phyloP scores from a whole-genome alignment of 2,797 vertebrate species.

The Lepus townsendii region DNA sequence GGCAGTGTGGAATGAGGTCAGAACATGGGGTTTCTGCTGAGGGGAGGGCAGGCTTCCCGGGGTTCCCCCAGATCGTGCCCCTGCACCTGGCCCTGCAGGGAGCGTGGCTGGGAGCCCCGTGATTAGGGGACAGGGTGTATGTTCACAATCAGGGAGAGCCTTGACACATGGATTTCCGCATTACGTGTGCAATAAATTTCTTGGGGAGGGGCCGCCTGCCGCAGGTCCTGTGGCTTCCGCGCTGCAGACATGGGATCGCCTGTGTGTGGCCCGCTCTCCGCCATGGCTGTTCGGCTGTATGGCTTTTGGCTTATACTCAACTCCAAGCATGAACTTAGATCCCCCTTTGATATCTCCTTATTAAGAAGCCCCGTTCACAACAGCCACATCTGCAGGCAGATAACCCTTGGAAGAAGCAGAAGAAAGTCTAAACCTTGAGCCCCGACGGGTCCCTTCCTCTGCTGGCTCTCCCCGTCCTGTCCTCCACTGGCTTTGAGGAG shows the following conservation, averaged over 20 bases:
- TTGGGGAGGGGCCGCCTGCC: neutral
- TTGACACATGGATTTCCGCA: neutral
- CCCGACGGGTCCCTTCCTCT: neutral
- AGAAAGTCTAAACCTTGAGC: conserved; percentile 33
- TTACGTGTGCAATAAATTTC: neutral
- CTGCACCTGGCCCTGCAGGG: neutral
- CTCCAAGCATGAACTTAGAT: conserved; percentile 56
- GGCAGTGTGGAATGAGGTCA: neutral
- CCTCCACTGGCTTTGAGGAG: neutral
- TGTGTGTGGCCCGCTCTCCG: neutral
- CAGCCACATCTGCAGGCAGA: conserved; percentile 14
- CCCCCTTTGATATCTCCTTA: conserved; percentile 33
- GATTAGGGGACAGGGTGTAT: neutral
- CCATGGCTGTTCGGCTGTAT: neutral
- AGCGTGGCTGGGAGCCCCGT: neutral
- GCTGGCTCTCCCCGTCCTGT: neutral
- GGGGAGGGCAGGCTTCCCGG: neutral
- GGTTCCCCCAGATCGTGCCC: neutral
- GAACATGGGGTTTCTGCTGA: neutral
- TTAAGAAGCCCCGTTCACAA: conserved; percentile 43
- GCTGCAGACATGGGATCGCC: neutral
- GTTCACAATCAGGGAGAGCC: neutral
- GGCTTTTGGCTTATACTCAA: neutral
- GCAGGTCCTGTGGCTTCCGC: neutral
- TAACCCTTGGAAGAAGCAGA: conserved; percentile 36